Percentiles rank a stretch among this genome's conserved stretches.
These are phyloP conservation scores for Ariolimax columbianus DNA, from an alignment of 2,888 invertebrate species.

Conservation along the genomic window DNA sequence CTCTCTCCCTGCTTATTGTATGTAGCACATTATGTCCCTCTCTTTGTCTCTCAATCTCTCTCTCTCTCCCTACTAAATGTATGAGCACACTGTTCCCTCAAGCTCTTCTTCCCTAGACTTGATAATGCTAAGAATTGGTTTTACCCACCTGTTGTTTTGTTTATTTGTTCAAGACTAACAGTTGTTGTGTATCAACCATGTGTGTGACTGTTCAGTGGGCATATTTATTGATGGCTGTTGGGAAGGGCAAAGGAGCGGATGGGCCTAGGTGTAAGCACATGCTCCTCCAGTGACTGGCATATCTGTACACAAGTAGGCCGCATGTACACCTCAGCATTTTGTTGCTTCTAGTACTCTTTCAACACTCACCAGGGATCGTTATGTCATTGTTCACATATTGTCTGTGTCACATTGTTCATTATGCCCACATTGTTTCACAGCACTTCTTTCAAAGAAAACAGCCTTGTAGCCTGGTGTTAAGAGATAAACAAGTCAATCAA, in stretches of 20 bases:
- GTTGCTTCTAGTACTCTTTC: slow-evolving; percentile 51
- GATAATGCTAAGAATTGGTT: background rate
- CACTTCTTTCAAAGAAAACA: slow-evolving; percentile 46
- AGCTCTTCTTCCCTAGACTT: too few relatives aligned
- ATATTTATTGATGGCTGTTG: background rate
- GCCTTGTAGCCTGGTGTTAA: slow-evolving; percentile 4
- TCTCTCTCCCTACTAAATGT: too few relatives aligned
- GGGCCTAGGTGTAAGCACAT: too few relatives aligned
- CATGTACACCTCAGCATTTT: slow-evolving; percentile 54
- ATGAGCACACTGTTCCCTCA: too few relatives aligned
- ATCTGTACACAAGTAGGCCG: slow-evolving; percentile 45
- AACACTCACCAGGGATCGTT: slow-evolving; percentile 37
- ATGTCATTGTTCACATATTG: slow-evolving; percentile 16
- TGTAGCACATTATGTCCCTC: too few relatives aligned
- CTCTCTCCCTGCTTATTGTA: too few relatives aligned
- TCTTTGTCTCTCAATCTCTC: too few relatives aligned
- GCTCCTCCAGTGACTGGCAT: slow-evolving; percentile 15
- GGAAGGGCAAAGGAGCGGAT: too few relatives aligned
- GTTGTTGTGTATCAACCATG: background rate
- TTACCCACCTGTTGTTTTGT: background rate
- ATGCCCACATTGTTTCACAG: slow-evolving; percentile 49
- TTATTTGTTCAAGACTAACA: background rate
- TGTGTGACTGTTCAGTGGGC: background rate
- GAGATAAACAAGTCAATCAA: too few relatives aligned
- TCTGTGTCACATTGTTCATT: slow-evolving; percentile 39